A percentile compares a stretch with the other conserved stretches of the same genome.
phyloP scores from a whole-genome alignment of 2,888 invertebrate genomes.

The Thereva unica region DNA sequence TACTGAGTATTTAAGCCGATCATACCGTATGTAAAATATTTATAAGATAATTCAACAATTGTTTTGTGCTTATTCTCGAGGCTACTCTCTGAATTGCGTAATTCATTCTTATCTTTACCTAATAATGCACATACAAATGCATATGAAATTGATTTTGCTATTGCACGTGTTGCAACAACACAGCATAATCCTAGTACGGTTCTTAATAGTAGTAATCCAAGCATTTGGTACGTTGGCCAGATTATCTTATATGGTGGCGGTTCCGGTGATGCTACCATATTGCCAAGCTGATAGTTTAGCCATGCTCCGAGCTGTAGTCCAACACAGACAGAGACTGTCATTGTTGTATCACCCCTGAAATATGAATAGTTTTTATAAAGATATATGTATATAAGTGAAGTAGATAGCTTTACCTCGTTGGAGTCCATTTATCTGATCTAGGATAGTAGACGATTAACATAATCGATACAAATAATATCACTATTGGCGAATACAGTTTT shows the following conservation, averaged over 20 bases:
- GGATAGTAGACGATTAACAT: constrained; percentile 79
- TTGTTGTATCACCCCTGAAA: constrained; percentile 84
- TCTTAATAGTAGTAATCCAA: constrained; percentile 68
- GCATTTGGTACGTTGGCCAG: constrained; percentile 77
- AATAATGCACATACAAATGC: constrained; percentile 72
- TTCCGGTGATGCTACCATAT: constrained; percentile 63
- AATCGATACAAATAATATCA: constrained; percentile 68
- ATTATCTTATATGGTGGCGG: constrained; percentile 79
- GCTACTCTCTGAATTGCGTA: constrained; percentile 68
- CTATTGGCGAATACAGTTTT: constrained; percentile 66
- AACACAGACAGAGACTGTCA: constrained; percentile 80
- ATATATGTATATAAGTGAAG: constrained; percentile 8
- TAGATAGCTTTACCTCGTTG: constrained; percentile 70
- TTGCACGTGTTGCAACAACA: constrained; percentile 69
- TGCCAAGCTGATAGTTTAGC: constrained; percentile 82
- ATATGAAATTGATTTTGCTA: constrained; percentile 72
- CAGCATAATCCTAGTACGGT: constrained; percentile 77
- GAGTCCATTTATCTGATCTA: constrained; percentile 83
- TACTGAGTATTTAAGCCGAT: constrained; percentile 80
- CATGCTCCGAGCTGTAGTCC: constrained; percentile 81
- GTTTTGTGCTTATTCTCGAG: constrained; percentile 72
- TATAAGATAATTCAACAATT: constrained; percentile 79
- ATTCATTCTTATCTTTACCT: constrained; percentile 67
- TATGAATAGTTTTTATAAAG: background rate
- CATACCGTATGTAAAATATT: constrained; percentile 78